These are phyloP conservation scores for Vicugna pacos DNA, from an alignment of 2,113 vertebrate genomes.

Conservation along the genomic window DNA sequence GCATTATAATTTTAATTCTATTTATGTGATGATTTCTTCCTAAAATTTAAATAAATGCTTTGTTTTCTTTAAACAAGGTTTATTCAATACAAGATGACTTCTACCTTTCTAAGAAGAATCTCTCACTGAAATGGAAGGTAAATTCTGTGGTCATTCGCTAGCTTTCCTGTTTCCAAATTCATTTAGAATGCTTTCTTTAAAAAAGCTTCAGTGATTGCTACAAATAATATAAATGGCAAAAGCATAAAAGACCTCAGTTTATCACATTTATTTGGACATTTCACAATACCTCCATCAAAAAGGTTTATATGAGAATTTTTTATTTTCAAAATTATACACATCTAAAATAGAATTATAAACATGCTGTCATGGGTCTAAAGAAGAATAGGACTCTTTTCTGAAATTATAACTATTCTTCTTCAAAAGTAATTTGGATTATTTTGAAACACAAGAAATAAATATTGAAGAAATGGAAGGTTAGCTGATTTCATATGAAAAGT, in stretches of 20 bases:
- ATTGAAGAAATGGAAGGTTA: not conserved
- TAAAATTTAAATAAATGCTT: constrained; percentile 50
- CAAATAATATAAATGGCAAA: constrained; percentile 44
- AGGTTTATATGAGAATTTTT: not conserved
- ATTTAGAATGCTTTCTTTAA: constrained; percentile 41
- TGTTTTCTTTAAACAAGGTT: not conserved
- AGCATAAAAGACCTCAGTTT: not conserved
- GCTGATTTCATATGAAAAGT: not conserved
- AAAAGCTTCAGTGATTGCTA: not conserved
- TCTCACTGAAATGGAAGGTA: not conserved
- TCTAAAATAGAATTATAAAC: constrained; percentile 6
- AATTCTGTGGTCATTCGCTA: constrained; percentile 9
- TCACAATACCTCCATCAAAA: constrained; percentile 21
- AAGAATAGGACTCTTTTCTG: not conserved
- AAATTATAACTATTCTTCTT: not conserved
- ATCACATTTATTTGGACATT: constrained; percentile 19
- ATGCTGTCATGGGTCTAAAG: not conserved
- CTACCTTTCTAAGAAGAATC: not conserved
- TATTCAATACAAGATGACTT: not conserved
- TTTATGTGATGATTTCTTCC: not conserved
- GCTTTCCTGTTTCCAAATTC: constrained; percentile 30
- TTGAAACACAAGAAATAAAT: constrained; percentile 54
- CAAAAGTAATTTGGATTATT: constrained; percentile 17
- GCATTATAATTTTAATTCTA: constrained; percentile 39
- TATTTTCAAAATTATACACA: constrained; percentile 31